Evolutionary conservation across 1,140 invertebrate species (phyloP), one percentile per base, ranked within the genome.

Genomic region (Drosophila elegans): DNA sequence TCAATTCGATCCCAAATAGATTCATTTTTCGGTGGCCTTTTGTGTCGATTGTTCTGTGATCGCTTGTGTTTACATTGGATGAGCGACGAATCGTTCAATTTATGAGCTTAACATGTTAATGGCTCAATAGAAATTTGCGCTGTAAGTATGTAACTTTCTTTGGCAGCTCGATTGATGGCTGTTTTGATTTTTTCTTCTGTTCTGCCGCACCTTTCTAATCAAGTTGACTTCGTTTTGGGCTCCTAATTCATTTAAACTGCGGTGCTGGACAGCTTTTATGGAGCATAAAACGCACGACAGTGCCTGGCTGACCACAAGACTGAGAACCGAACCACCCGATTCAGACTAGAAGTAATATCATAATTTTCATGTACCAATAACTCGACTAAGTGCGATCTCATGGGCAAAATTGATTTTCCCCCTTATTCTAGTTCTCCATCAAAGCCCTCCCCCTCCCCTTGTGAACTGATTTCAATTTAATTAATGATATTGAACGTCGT

Each of bases 351-450:
- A 71, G 67, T 78, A 83, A 72, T 83, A 86, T 88, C 85, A 89
- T 88, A 79, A 83, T 88, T 86, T 88, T 88, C 83, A 86, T 86
- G 83, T 88, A 83, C 83, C 83, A 89, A 86, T 86, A 86, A 86
- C 72, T 86, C 84, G 60, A 42, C 48, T 86, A 86, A 86, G 79
- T 76, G 68, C 73, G 74, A 63, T 73, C 74, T 82, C 78, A 88
- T 85, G 84, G 85, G 71, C 72, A 66, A 88, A 86, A 86, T 89
- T 86, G 84, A 89, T 89, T 86, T 86, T 76, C 48, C 59, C 64
- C 49, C 45, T 32, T 32, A 42, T 52, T 49, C 46, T 78, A 61
- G 53, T 54, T 78, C 42, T 73, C 38, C 46, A 44, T 51, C 39
- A 21, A 21, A 21, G 16, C 16, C 16, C 1, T 21, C 16, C 16